Conservation (phyloP, 1,140 invertebrate genomes). For the Drosophila biarmipes region DNA sequence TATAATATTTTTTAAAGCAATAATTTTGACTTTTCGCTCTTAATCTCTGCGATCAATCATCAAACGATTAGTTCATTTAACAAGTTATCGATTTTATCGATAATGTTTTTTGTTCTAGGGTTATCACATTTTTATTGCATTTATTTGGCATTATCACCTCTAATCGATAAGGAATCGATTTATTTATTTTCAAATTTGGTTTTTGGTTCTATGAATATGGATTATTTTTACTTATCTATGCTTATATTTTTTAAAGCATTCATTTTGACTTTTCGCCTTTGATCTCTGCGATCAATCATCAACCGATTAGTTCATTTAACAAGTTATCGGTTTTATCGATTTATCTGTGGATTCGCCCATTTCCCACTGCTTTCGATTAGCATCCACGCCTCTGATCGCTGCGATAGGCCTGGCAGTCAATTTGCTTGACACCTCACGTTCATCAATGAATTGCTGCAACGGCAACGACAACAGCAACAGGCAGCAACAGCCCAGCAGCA, state of each 20-base stretch:
- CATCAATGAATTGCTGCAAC: constrained; percentile 64
- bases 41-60: constrained; percentile 16
- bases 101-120: neutral
- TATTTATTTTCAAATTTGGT: too few relatives aligned
- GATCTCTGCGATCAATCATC: constrained; percentile 7
- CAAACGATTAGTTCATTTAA: too few relatives aligned
- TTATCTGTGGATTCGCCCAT: neutral
- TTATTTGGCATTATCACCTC: too few relatives aligned
- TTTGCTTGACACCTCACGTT: constrained; percentile 81
- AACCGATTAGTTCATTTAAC: too few relatives aligned
- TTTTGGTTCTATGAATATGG: too few relatives aligned
- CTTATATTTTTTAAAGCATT: neutral
- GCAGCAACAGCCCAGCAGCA: constrained; percentile 11
- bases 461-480: constrained; percentile 13
- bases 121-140: too few relatives aligned
- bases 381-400: constrained; percentile 40
- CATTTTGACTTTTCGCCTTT: constrained; percentile 27
- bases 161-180: too few relatives aligned
- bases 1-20: neutral
- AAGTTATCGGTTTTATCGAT: neutral
- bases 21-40: constrained; percentile 19
- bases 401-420: constrained; percentile 58
- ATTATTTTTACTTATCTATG: too few relatives aligned
- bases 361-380: neutral
- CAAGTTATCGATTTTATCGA: neutral